A percentile compares a stretch with the other conserved stretches of the same genome.
These are phyloP conservation scores for Cydia splendana DNA, from an alignment of 1,140 invertebrate species.

Conservation along the genomic window DNA sequence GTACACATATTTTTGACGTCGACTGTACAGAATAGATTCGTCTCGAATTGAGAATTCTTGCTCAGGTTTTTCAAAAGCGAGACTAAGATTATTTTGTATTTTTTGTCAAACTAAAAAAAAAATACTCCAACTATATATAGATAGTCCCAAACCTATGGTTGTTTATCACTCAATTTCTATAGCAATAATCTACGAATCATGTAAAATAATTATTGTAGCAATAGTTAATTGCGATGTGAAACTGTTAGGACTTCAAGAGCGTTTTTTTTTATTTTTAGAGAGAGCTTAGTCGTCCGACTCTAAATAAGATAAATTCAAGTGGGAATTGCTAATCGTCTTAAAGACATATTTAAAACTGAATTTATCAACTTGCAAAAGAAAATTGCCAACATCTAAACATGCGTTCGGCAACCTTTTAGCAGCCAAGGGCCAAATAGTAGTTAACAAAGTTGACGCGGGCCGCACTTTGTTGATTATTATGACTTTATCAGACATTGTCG, in stretches of 20 bases:
- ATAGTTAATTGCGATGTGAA: background rate
- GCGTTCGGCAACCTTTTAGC: too few relatives aligned
- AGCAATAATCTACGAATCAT: background rate
- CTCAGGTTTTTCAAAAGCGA: background rate
- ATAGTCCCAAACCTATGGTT: constrained; percentile 2
- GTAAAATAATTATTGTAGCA: constrained; percentile 11
- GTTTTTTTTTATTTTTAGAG: background rate
- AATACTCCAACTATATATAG: background rate
- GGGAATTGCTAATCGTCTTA: too few relatives aligned
- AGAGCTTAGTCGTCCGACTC: too few relatives aligned
- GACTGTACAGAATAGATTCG: background rate
- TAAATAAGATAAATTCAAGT: too few relatives aligned
- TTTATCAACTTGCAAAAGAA: background rate
- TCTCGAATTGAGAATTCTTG: background rate
- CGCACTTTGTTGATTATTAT: too few relatives aligned
- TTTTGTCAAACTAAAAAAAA: background rate
- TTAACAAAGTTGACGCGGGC: too few relatives aligned
- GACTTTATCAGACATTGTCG: too few relatives aligned
- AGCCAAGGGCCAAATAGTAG: too few relatives aligned
- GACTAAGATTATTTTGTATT: background rate
- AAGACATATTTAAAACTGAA: too few relatives aligned
- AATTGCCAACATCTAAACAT: background rate
- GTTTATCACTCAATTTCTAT: constrained; percentile 7
- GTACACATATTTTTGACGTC: too few relatives aligned
- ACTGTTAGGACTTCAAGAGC: background rate